Conservation (phyloP, 2,888 invertebrate species). For the Hydrotaea cyrtoneurina region DNA sequence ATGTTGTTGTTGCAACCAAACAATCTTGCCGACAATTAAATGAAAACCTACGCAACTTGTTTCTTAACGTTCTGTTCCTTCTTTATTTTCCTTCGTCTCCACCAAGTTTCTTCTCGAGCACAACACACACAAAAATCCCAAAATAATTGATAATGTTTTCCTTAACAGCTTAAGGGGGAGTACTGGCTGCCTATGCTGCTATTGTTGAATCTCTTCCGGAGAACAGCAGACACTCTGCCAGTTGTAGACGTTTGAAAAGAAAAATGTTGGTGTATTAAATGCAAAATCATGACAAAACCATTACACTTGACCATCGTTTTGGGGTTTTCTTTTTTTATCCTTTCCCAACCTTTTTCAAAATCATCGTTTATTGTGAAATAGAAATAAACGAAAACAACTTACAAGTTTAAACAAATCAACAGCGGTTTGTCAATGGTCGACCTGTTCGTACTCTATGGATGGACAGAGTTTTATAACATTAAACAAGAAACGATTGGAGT, state of each 20-base stretch:
- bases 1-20: slow-evolving; percentile 4
- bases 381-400: neutral
- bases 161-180: slow-evolving; percentile 38
- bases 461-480: too few relatives aligned
- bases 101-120: neutral
- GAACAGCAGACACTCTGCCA: neutral
- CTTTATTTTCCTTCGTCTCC: neutral
- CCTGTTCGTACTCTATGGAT: too few relatives aligned
- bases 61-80: slow-evolving; percentile 40
- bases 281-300: slow-evolving; percentile 79
- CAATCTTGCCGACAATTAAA: slow-evolving; percentile 69
- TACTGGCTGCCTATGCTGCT: slow-evolving; percentile 20
- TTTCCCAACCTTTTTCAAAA: slow-evolving; percentile 57
- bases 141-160: slow-evolving; percentile 51
- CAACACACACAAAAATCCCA: neutral
- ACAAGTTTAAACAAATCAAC: too few relatives aligned
- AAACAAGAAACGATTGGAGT: too few relatives aligned
- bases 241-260: neutral
- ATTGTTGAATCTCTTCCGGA: neutral
- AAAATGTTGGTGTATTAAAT: slow-evolving; percentile 73
- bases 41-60: slow-evolving; percentile 70
- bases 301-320: slow-evolving; percentile 70
- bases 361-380: slow-evolving; percentile 59
- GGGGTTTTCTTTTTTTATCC: neutral
- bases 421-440: too few relatives aligned